Percentiles rank a stretch among this genome's conserved stretches.
phyloP scores from a whole-genome alignment of 2,113 vertebrate species.

The Collichthys lucidus region DNA sequence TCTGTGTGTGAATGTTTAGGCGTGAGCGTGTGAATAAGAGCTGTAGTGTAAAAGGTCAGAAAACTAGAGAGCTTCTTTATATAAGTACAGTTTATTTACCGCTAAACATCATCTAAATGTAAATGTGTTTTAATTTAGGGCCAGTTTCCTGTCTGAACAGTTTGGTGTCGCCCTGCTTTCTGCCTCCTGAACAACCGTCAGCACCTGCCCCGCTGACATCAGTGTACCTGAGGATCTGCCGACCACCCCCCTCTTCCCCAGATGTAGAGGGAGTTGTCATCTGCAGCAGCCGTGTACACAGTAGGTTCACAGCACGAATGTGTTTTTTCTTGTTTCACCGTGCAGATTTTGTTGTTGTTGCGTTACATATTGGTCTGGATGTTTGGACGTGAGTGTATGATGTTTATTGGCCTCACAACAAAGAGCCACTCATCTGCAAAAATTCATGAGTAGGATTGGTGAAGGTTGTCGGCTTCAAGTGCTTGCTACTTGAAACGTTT shows the following conservation, averaged over 20 bases:
- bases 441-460: slow-evolving; percentile 25
- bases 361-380: not conserved
- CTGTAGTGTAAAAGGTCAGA: too few species aligned
- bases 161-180: slow-evolving; percentile 20
- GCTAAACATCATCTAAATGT: not conserved
- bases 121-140: slow-evolving; percentile 25
- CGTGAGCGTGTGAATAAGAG: too few species aligned
- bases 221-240: slow-evolving; percentile 64
- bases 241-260: slow-evolving; percentile 54
- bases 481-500: slow-evolving; percentile 20
- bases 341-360: not conserved
- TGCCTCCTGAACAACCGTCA: slow-evolving; percentile 27
- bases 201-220: slow-evolving; percentile 53
- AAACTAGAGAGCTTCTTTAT: too few species aligned
- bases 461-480: slow-evolving; percentile 34
- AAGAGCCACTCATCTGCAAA: slow-evolving; percentile 6
- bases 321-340: not conserved
- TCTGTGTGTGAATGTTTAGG: too few species aligned
- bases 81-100: too few species aligned
- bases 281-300: slow-evolving; percentile 74
- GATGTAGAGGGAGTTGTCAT: slow-evolving; percentile 81
- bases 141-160: slow-evolving; percentile 26
- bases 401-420: not conserved
- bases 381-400: not conserved
- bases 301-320: slow-evolving; percentile 43